Evolutionary conservation across 2,797 vertebrate genomes (phyloP), one percentile per base, ranked within the genome.

Genomic region (Thunnus albacares): DNA sequence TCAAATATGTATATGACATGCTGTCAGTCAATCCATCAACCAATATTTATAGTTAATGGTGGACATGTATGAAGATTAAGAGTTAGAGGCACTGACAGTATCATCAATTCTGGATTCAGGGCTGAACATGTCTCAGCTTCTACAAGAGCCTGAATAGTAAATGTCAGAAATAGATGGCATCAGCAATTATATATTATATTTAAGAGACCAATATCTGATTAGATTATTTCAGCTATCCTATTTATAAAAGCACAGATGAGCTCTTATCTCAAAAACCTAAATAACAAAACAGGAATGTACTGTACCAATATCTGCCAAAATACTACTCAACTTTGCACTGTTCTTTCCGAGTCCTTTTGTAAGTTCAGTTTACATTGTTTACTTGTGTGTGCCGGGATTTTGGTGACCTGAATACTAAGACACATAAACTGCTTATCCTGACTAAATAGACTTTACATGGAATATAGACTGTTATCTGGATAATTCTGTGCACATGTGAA

Each of bases 381-480:
- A 49, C 58, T 20, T 61, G 8, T 38, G 18, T 57, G 2, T 20
- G 38, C 17, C 0, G 0, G 51, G 12, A 41, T 66, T 53, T 60
- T 75, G 20, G n/a, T 79, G 61, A 81, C 52, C 56, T 80, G 43
- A 56, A 66, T 56, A 77, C 28, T 13, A 58, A 43, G 24, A 28
- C 38, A 64, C 43, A 77, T 52, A 30, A 73, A 71, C 62, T 66
- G 35, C 56, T 73, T 56, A 73, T 71, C 49, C 10, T 35, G 30
- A 71, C 22, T 41, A 71, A 58, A 30, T 30, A 64, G 14, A 4
- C 2, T 64, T 53, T 43, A 33, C 20, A 28, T 52, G 35, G 20
- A 63, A 59, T 60, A 45, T 33, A 53, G 5, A 10, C 20, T 58
- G 28, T 65, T 80, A 65, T 69, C 45, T 62, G 63, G 26, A 20